These are phyloP conservation scores for Agrotis ipsilon DNA, from an alignment of 2,888 invertebrate genomes.

Conservation along the genomic window DNA sequence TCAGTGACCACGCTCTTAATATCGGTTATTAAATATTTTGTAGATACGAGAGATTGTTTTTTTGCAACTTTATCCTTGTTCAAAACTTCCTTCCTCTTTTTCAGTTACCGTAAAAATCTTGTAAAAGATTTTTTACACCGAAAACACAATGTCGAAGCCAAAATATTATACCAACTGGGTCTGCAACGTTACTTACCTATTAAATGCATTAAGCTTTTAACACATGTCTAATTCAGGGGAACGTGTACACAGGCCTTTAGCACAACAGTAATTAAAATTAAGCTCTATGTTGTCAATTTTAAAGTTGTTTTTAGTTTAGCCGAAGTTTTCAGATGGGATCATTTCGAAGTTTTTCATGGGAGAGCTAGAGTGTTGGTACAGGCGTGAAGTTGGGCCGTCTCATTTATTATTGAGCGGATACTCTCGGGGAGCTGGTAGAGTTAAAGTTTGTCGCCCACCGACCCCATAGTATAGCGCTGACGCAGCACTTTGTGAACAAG, in stretches of 20 bases:
- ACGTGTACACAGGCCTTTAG: conserved; percentile 70
- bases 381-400: conserved; percentile 88
- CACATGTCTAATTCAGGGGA: conserved; percentile 87
- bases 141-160: conserved; percentile 66
- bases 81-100: background rate
- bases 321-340: conserved; percentile 71
- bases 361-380: conserved; percentile 83
- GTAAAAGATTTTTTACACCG: conserved; percentile 33
- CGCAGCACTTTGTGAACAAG: conserved; percentile 52
- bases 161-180: conserved; percentile 72
- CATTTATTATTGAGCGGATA: conserved; percentile 90
- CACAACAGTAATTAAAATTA: conserved; percentile 38
- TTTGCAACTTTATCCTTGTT: background rate
- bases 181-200: conserved; percentile 79
- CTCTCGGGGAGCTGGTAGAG: conserved; percentile 76
- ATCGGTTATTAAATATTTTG: no score
- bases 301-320: conserved; percentile 67
- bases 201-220: conserved; percentile 89
- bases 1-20: no score
- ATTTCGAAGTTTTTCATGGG: conserved; percentile 79
- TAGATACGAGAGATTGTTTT: background rate
- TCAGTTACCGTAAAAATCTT: background rate
- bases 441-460: conserved; percentile 61
- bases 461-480: conserved; percentile 45
- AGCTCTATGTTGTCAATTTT: conserved; percentile 53